Evolutionary conservation across 2,113 vertebrate species (phyloP).

Genomic region (Hipposideros armiger): DNA sequence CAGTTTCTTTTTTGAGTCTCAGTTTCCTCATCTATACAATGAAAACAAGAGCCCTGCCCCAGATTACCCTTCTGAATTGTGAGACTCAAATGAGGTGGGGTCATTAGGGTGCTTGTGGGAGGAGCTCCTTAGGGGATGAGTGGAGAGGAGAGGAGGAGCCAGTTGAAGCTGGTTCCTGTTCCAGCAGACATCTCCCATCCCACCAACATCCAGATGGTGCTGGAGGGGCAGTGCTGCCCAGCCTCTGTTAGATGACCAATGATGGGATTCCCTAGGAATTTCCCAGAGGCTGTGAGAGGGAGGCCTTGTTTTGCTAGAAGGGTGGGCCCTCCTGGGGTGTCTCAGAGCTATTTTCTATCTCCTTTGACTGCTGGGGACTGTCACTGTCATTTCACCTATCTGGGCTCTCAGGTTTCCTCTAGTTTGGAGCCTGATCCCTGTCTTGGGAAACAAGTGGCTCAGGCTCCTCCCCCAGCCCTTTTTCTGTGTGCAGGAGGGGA

Average conservation of each 20-base stretch:
- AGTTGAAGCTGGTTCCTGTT: not conserved
- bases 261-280: not conserved
- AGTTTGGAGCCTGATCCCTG: not conserved
- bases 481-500: not conserved
- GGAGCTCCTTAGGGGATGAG: not conserved
- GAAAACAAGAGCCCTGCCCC: not conserved
- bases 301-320: conserved; percentile 39
- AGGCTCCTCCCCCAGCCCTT: not conserved
- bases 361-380: not conserved
- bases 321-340: not conserved
- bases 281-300: not conserved
- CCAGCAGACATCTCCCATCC: not conserved
- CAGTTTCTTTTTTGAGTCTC: conserved; percentile 40
- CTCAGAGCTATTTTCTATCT: conserved; percentile 51
- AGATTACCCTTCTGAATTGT: not conserved
- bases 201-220: not conserved
- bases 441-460: not conserved
- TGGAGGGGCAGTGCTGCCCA: not conserved
- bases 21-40: conserved; percentile 27
- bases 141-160: not conserved
- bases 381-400: not conserved
- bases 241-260: not conserved
- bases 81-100: not conserved
- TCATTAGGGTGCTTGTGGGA: not conserved
- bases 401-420: not conserved